Percentiles rank a stretch among this genome's conserved stretches.
Evolutionary conservation across 92 coral and sea anemone species (phyloP).

Genomic region (Epizoanthus ramosus): DNA sequence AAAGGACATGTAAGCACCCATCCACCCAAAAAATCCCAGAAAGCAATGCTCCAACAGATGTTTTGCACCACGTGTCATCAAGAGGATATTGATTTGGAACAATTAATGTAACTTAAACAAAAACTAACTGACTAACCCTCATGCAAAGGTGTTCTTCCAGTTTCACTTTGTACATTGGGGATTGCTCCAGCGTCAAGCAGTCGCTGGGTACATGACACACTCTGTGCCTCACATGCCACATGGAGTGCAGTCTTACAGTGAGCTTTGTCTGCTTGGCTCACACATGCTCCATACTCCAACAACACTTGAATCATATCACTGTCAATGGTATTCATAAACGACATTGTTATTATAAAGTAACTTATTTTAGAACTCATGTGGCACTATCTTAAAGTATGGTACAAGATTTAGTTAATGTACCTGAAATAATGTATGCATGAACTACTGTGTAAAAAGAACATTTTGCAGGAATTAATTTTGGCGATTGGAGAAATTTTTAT

Average conservation of each 20-base stretch:
- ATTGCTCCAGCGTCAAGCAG: constrained; percentile 90
- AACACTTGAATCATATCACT: constrained; percentile 81
- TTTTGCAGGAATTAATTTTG: too few species aligned
- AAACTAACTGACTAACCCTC: constrained; percentile 58
- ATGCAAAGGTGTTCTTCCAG: constrained; percentile 91
- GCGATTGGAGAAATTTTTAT: too few species aligned
- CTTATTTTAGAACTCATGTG: neutral
- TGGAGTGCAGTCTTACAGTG: constrained; percentile 88
- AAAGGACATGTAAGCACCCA: too few species aligned
- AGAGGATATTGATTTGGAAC: too few species aligned
- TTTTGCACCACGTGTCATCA: too few species aligned
- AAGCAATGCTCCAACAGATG: too few species aligned
- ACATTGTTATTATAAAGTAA: too few species aligned
- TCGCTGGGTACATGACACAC: constrained; percentile 73
- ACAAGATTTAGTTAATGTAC: too few species aligned
- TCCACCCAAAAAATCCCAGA: too few species aligned
- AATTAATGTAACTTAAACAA: neutral
- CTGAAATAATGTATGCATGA: neutral
- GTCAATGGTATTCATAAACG: too few species aligned
- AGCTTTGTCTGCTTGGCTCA: constrained; percentile 80
- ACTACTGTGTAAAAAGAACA: too few species aligned
- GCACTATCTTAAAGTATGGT: neutral
- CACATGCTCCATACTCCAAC: constrained; percentile 76
- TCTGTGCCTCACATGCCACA: constrained; percentile 90
- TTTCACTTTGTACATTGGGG: constrained; percentile 82